These are phyloP conservation scores for Masticophis lateralis DNA, from an alignment of 2,797 vertebrate species.

Conservation along the genomic window DNA sequence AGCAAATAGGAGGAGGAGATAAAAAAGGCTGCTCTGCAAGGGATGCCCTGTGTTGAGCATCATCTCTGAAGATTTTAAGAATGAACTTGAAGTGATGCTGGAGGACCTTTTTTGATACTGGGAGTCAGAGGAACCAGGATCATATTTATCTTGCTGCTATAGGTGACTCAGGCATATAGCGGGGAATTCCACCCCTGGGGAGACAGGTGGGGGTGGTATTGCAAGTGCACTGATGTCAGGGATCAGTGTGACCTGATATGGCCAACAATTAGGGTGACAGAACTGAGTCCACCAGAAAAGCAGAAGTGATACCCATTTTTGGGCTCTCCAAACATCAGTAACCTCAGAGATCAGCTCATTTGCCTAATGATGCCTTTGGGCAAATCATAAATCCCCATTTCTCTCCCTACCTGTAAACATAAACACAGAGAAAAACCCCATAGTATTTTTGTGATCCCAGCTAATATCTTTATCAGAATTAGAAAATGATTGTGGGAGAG, in stretches of 20 bases:
- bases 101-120: background rate
- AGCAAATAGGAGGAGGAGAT: background rate
- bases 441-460: background rate
- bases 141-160: slow-evolving; percentile 24
- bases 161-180: slow-evolving; percentile 68
- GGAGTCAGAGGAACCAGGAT: slow-evolving; percentile 3
- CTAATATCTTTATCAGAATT: background rate
- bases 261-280: slow-evolving; percentile 38
- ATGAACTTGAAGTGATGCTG: background rate
- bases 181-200: slow-evolving; percentile 65
- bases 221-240: slow-evolving; percentile 55
- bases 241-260: background rate
- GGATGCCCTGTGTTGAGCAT: background rate
- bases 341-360: background rate
- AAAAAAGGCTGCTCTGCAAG: background rate
- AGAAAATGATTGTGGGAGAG: background rate
- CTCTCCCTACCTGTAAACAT: background rate
- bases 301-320: slow-evolving; percentile 53
- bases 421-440: background rate
- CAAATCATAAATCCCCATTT: slow-evolving; percentile 11
- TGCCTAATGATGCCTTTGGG: background rate
- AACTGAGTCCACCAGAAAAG: slow-evolving; percentile 45
- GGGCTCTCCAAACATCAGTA: slow-evolving; percentile 23
- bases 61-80: background rate
- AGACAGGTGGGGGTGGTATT: slow-evolving; percentile 36